A percentile compares a stretch with the other conserved stretches of the same genome.
These are phyloP conservation scores for Rhodinocichla rosea DNA, from an alignment of 2,113 vertebrate species.

Conservation along the genomic window DNA sequence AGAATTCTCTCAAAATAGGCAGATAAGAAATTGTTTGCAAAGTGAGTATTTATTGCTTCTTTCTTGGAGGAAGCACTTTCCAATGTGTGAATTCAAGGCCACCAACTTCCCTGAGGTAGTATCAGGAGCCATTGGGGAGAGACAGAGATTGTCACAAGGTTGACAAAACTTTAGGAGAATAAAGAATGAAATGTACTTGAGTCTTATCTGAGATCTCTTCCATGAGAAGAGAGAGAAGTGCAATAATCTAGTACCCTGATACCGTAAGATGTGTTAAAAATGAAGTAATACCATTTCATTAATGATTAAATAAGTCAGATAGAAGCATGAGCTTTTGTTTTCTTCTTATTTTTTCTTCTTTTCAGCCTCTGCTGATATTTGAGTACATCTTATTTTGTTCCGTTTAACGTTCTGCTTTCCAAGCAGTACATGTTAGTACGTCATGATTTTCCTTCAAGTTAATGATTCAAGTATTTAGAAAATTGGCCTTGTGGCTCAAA, in stretches of 20 bases:
- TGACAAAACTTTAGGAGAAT: background rate
- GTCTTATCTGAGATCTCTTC: background rate
- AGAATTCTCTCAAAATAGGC: background rate
- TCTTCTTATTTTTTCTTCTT: background rate
- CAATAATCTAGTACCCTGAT: background rate
- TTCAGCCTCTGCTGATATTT: background rate
- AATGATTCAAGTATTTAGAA: background rate
- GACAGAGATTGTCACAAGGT: background rate
- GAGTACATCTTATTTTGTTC: background rate
- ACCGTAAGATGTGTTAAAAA: background rate
- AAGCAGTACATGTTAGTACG: background rate
- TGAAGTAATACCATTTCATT: background rate
- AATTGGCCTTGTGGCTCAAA: background rate
- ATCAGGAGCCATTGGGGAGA: background rate
- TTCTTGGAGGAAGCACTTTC: background rate
- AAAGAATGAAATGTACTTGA: background rate
- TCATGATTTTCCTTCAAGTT: background rate
- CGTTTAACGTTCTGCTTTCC: background rate
- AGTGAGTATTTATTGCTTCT: background rate
- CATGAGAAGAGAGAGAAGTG: background rate
- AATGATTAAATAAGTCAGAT: background rate
- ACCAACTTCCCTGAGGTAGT: rapidly evolving
- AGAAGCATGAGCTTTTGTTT: background rate
- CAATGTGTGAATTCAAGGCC: background rate
- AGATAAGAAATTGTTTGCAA: background rate